phyloP scores from a whole-genome alignment of 2,888 invertebrate genomes.

The Mythimna loreyi region DNA sequence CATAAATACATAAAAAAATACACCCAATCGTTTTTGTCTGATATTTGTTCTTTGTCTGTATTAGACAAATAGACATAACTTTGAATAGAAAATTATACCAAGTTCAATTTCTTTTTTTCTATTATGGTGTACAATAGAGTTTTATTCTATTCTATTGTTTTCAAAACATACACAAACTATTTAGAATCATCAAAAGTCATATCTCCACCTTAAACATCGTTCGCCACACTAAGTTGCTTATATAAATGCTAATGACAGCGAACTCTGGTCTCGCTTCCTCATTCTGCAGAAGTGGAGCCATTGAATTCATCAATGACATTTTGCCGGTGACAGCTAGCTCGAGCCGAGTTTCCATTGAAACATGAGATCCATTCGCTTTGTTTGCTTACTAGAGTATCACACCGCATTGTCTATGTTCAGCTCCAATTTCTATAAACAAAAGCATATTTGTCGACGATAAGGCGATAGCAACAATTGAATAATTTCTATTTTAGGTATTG shows the following conservation, averaged over 20 bases:
- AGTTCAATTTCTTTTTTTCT: too few species aligned
- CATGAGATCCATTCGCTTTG: constrained; percentile 50
- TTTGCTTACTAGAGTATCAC: constrained; percentile 59
- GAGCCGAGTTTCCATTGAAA: constrained; percentile 42
- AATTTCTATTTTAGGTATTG: constrained; percentile 22
- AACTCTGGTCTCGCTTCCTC: neutral
- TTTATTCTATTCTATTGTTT: too few species aligned
- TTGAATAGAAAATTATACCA: too few species aligned
- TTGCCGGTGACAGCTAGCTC: constrained; percentile 34
- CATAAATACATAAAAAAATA: too few species aligned
- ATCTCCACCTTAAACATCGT: neutral
- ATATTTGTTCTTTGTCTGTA: too few species aligned
- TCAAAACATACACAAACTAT: too few species aligned
- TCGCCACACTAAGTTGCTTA: neutral
- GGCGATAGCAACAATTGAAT: constrained; percentile 42
- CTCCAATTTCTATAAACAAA: constrained; percentile 55
- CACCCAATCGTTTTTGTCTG: too few species aligned
- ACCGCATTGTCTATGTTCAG: constrained; percentile 49
- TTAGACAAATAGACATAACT: too few species aligned
- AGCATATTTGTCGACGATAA: constrained; percentile 45
- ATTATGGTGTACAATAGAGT: too few species aligned
- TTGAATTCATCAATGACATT: constrained; percentile 42
- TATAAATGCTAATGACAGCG: constrained; percentile 20
- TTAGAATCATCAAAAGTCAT: too few species aligned
- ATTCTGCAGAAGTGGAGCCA: constrained; percentile 18